phyloP scores from a whole-genome alignment of 2,888 invertebrate species.

The Seira sanloemensis region DNA sequence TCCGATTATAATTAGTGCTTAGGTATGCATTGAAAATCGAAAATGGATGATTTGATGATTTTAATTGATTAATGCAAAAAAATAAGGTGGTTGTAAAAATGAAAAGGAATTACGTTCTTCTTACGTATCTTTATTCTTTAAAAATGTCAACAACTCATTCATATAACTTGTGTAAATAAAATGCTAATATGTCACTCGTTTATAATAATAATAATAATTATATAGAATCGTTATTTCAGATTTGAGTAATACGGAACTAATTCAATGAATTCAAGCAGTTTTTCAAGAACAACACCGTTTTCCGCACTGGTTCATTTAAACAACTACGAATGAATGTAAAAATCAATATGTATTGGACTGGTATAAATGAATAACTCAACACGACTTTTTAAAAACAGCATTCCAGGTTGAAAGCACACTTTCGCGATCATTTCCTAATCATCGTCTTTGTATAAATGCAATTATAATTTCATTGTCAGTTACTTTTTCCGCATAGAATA shows the following conservation, averaged over 20 bases:
- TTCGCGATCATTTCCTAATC: conserved; percentile 16
- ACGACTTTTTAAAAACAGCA: conserved; percentile 28
- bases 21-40: too few species aligned
- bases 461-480: conserved; percentile 14
- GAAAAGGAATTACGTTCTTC: background rate
- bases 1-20: too few species aligned
- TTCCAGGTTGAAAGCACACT: conserved; percentile 55
- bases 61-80: too few species aligned
- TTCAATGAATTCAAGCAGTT: background rate
- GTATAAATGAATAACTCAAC: too few species aligned
- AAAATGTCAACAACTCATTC: background rate
- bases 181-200: background rate
- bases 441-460: conserved; percentile 52
- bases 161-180: background rate
- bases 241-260: background rate
- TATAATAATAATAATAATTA: too few species aligned
- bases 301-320: too few species aligned
- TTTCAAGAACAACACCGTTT: too few species aligned
- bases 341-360: too few species aligned
- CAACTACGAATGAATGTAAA: too few species aligned
- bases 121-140: background rate
- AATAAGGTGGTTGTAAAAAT: too few species aligned
- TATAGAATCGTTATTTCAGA: too few species aligned
- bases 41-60: too few species aligned
- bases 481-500: conserved; percentile 41